These are phyloP conservation scores for Holcopasites calliopsidis DNA, from an alignment of 1,140 invertebrate species.

Conservation along the genomic window DNA sequence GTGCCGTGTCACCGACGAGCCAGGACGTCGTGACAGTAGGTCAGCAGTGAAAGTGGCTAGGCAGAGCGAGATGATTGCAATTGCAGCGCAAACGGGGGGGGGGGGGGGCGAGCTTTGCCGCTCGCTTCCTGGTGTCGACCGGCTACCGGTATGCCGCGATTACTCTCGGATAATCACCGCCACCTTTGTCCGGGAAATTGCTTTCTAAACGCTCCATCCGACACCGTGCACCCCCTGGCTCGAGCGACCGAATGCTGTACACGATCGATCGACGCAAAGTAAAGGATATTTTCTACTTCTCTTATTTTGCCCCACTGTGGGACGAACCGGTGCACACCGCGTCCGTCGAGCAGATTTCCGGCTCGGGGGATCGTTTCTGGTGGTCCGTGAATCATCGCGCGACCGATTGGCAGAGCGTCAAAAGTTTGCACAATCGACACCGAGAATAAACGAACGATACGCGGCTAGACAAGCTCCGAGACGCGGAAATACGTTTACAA, in stretches of 20 bases:
- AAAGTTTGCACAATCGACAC: conserved; percentile 56
- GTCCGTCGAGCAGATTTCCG: conserved; percentile 18
- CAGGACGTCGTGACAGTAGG: conserved; percentile 68
- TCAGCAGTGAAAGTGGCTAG: conserved; percentile 73
- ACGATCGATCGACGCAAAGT: background rate
- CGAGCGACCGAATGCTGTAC: background rate
- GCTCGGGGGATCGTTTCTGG: background rate
- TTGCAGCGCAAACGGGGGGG: conserved; percentile 46
- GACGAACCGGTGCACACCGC: background rate
- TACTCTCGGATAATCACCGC: conserved; percentile 33
- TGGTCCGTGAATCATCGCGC: conserved; percentile 31
- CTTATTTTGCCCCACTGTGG: background rate
- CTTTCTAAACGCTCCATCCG: conserved; percentile 29
- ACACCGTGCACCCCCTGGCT: background rate
- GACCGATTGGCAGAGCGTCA: conserved; percentile 48
- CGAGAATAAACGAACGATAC: conserved; percentile 51
- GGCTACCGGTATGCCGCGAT: conserved; percentile 39
- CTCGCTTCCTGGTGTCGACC: conserved; percentile 56
- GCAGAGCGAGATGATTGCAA: conserved; percentile 68
- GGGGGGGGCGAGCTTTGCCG: conserved; percentile 43
- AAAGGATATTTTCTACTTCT: too few relatives aligned
- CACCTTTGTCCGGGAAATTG: conserved; percentile 41
- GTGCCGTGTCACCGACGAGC: conserved; percentile 57
- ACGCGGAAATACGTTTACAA: conserved; percentile 32
- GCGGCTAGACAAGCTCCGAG: background rate